Conservation (phyloP, 2,888 invertebrate genomes). For the Dorcus parallelipipedus region DNA sequence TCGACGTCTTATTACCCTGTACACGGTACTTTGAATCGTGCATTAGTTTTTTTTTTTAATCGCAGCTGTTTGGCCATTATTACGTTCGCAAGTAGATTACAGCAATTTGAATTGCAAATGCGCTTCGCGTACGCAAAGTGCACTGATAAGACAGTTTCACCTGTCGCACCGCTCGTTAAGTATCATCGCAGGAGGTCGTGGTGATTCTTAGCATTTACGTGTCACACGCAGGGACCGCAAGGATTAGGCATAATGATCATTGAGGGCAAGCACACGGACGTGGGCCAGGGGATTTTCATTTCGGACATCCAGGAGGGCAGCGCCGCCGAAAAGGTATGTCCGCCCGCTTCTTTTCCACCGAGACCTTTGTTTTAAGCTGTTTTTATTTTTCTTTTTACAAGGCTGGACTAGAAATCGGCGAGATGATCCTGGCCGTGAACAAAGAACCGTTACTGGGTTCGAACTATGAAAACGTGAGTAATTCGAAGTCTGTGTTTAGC, state of each 20-base stretch:
- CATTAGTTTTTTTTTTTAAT: too few relatives aligned
- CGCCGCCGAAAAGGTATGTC: conserved; percentile 73
- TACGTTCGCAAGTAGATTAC: too few relatives aligned
- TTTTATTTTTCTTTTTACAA: conserved; percentile 47
- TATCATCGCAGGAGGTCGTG: too few relatives aligned
- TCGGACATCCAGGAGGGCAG: conserved; percentile 90
- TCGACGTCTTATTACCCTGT: too few relatives aligned
- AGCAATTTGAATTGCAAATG: too few relatives aligned
- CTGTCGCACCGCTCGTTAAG: too few relatives aligned
- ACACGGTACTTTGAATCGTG: too few relatives aligned
- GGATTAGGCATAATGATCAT: conserved; percentile 93
- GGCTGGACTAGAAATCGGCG: conserved; percentile 94
- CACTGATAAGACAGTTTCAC: too few relatives aligned
- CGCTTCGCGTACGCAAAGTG: too few relatives aligned
- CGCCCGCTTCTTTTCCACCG: conserved; percentile 1
- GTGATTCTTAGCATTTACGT: conserved; percentile 14
- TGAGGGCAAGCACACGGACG: conserved; percentile 88
- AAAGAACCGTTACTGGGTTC: conserved; percentile 84
- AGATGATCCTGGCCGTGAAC: conserved; percentile 95
- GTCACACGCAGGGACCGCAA: conserved; percentile 61
- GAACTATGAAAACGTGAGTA: conserved; percentile 79
- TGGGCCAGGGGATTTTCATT: conserved; percentile 89
- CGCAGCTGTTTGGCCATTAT: too few relatives aligned
- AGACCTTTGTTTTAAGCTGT: background rate
- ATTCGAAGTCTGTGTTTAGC: background rate